Evolutionary conservation across 2,797 vertebrate genomes (phyloP).

Genomic region (Paedocypris micromegethes): DNA sequence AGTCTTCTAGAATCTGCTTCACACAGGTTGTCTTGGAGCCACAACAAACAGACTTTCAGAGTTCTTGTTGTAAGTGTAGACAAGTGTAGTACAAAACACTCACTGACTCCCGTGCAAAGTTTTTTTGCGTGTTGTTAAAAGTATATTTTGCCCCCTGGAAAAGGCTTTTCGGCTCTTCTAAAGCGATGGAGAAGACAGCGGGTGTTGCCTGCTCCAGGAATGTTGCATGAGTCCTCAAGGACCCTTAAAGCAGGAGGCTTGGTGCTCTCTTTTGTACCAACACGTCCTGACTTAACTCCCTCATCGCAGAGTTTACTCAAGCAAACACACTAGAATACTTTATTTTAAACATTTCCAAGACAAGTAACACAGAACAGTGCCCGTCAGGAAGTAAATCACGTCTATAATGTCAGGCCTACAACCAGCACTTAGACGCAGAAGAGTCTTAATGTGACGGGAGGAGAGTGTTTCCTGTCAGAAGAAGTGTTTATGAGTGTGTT

Average conservation of each 20-base stretch:
- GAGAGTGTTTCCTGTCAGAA: constrained; percentile 5
- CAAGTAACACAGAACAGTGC: constrained; percentile 30
- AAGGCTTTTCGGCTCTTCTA: constrained; percentile 1
- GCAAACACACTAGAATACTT: constrained; percentile 15
- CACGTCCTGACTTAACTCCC: constrained; percentile 38
- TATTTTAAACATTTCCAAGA: constrained; percentile 29
- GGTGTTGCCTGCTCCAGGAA: constrained; percentile 59
- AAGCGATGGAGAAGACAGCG: constrained; percentile 5
- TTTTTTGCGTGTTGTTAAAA: background rate
- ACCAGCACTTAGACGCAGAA: constrained; percentile 21
- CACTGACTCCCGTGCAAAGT: background rate
- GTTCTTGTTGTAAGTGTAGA: constrained; percentile 19
- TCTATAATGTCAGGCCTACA: constrained; percentile 14
- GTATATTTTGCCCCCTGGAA: constrained; percentile 13
- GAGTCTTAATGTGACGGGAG: constrained; percentile 6
- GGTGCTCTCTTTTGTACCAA: constrained; percentile 42
- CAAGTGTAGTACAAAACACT: constrained; percentile 14
- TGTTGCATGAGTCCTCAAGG: constrained; percentile 67
- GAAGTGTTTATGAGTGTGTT: constrained; percentile 15
- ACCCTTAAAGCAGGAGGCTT: constrained; percentile 58
- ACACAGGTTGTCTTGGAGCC: constrained; percentile 22
- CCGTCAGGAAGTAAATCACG: constrained; percentile 22
- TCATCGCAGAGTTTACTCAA: constrained; percentile 35
- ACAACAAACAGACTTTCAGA: constrained; percentile 25
- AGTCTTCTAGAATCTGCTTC: constrained; percentile 4